Evolutionary conservation across 2,888 invertebrate species (phyloP).

Genomic region (Volucella inanis): DNA sequence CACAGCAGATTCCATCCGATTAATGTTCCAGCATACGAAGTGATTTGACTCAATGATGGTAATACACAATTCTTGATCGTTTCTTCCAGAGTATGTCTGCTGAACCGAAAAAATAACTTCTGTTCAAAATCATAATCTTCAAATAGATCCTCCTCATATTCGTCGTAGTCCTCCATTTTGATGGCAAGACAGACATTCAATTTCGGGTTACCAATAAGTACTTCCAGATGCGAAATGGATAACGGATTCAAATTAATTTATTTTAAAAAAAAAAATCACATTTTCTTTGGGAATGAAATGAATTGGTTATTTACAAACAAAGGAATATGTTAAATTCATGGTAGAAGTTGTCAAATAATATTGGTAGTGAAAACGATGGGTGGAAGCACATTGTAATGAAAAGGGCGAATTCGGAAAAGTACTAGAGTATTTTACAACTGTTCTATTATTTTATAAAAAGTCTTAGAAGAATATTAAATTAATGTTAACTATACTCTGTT

Average conservation of each 20-base stretch:
- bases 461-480: no score
- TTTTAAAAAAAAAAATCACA: constrained; percentile 39
- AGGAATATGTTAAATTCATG: constrained; percentile 6
- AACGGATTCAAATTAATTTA: constrained; percentile 1
- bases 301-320: constrained; percentile 65
- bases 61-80: constrained; percentile 74
- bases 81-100: constrained; percentile 68
- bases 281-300: constrained; percentile 39
- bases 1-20: constrained; percentile 76
- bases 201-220: constrained; percentile 1
- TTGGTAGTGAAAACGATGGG: not conserved
- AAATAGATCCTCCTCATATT: constrained; percentile 74
- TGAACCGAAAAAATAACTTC: constrained; percentile 47
- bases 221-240: constrained; percentile 7
- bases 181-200: not conserved
- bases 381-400: not conserved
- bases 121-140: constrained; percentile 74
- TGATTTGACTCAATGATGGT: constrained; percentile 76
- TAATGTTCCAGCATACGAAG: constrained; percentile 73
- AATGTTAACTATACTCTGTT: no score
- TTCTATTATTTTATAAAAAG: no score
- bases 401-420: constrained; percentile 22
- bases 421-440: constrained; percentile 9
- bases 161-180: constrained; percentile 76
- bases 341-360: constrained; percentile 24